phyloP scores from a whole-genome alignment of 37 sponge, comb jelly and placozoan species.

The Lycopodina hypogea region DNA sequence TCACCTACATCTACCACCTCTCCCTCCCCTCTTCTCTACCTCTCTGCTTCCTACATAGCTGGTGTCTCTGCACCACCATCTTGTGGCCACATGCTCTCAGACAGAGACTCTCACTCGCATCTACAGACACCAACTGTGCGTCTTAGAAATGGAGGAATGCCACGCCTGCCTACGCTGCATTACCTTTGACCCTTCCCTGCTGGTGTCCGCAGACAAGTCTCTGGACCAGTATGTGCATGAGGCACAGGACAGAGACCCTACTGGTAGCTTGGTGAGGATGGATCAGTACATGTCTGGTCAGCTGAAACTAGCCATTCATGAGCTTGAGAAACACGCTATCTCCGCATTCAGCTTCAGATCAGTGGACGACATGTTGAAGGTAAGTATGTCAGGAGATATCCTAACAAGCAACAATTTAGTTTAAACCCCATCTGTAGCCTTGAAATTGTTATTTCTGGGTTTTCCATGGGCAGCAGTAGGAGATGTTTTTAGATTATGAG shows the following conservation, averaged over 20 bases:
- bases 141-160: slow-evolving; percentile 41
- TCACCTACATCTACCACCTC: not conserved
- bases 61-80: slow-evolving; percentile 34
- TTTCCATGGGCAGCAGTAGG: too few species aligned
- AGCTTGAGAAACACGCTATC: slow-evolving; percentile 41
- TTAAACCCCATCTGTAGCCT: too few species aligned
- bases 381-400: too few species aligned
- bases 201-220: slow-evolving; percentile 22
- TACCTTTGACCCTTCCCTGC: slow-evolving; percentile 43
- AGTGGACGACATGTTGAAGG: slow-evolving; percentile 38
- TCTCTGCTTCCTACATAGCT: too few species aligned
- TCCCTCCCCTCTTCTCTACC: not conserved
- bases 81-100: slow-evolving; percentile 41
- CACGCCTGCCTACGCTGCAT: slow-evolving; percentile 61
- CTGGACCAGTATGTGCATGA: slow-evolving; percentile 37
- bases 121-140: slow-evolving; percentile 44
- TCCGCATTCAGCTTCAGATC: slow-evolving; percentile 57
- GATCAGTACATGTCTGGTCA: slow-evolving; percentile 39
- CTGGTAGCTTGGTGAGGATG: slow-evolving; percentile 26
- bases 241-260: slow-evolving; percentile 4
- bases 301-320: slow-evolving; percentile 43
- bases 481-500: too few species aligned
- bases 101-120: slow-evolving; percentile 14
- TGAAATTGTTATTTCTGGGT: too few species aligned
- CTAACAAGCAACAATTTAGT: too few species aligned